phyloP scores from a whole-genome alignment of 2,113 vertebrate genomes.

The Poecilia latipinna region DNA sequence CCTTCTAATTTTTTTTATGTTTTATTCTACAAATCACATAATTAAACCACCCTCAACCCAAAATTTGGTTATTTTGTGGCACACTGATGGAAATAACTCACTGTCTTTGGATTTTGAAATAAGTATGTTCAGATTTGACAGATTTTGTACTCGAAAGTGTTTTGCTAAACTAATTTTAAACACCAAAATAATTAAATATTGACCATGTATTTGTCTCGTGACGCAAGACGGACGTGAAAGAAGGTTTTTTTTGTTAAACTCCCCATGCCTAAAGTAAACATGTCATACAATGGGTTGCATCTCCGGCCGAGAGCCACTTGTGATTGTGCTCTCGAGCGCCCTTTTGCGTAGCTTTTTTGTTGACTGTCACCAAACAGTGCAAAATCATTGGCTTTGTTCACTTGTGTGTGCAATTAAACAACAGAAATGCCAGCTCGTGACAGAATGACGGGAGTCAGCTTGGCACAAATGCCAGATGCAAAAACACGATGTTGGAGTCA shows the following conservation, averaged over 20 bases:
- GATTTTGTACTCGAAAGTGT: too few species aligned
- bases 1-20: too few species aligned
- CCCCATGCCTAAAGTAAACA: background rate
- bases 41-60: too few species aligned
- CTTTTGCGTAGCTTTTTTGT: slow-evolving; percentile 32
- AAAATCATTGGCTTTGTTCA: slow-evolving; percentile 24
- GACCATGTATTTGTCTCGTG: too few species aligned
- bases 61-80: too few species aligned
- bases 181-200: background rate
- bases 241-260: background rate
- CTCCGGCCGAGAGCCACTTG: slow-evolving; percentile 15
- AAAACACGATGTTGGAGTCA: slow-evolving; percentile 40
- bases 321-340: slow-evolving; percentile 10
- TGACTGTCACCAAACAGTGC: slow-evolving; percentile 18
- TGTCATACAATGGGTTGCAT: background rate
- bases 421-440: background rate
- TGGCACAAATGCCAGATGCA: slow-evolving; percentile 42
- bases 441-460: slow-evolving; percentile 36
- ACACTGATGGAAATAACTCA: too few species aligned
- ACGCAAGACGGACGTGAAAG: too few species aligned
- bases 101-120: too few species aligned
- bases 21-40: too few species aligned
- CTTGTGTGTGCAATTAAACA: slow-evolving; percentile 8
- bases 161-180: too few species aligned
- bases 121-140: too few species aligned